Conservation (phyloP, 1,140 invertebrate genomes). For the Ladona fulva region DNA sequence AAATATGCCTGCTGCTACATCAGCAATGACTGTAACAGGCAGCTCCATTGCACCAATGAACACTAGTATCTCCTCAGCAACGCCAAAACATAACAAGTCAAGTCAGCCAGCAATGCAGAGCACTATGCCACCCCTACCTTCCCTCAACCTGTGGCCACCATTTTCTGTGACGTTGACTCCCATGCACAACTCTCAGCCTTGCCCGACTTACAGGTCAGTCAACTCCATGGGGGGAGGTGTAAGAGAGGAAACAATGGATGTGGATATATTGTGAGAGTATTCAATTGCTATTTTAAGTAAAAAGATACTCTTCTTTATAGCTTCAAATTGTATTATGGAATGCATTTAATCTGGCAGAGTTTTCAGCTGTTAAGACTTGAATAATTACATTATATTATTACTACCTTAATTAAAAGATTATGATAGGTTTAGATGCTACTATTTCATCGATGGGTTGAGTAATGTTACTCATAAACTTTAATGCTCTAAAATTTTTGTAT, state of each 20-base stretch:
- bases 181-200: slow-evolving; percentile 31
- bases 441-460: too few species aligned
- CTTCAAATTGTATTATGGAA: too few species aligned
- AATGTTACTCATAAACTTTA: too few species aligned
- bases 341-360: too few species aligned
- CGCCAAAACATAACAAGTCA: slow-evolving; percentile 11
- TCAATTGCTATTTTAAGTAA: too few species aligned
- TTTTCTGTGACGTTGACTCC: slow-evolving; percentile 45
- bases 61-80: background rate
- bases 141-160: slow-evolving; percentile 49
- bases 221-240: background rate
- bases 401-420: too few species aligned
- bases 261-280: too few species aligned
- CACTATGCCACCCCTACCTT: background rate
- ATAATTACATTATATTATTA: too few species aligned
- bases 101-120: background rate
- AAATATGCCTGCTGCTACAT: background rate
- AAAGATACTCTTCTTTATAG: too few species aligned
- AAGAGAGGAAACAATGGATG: background rate
- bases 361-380: too few species aligned
- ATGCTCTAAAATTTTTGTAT: too few species aligned
- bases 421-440: too few species aligned
- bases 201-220: slow-evolving; percentile 25
- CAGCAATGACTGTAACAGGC: background rate
- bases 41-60: background rate